Base-by-base conservation (phyloP, 2,888 invertebrate genomes). In the Synergus laeviventris region DNA sequence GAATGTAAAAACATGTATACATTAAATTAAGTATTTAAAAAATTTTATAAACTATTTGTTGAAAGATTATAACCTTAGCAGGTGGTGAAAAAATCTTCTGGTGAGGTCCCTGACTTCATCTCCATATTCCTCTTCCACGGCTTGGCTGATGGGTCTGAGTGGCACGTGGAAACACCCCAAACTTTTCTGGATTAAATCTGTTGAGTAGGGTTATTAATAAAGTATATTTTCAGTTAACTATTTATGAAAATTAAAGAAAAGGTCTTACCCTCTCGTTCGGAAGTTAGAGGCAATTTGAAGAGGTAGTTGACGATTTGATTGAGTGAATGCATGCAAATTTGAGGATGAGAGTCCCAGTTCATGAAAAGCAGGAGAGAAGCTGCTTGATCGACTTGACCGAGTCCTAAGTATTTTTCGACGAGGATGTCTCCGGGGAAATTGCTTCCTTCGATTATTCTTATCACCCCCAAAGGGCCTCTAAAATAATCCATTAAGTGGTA, bases 81-180 rank as follows among this genome's bases (percentile, higher is more conserved):
- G 91, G 87, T 96, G 96, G 88, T 97, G 97, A 89, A 97, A 97
- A 92, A 97, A 97, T 84, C 96, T 93, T 83, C 98, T 92, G 0
- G 97, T 97, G 56, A 98, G 92, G 88, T 96, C 95, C 84, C 95
- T 94, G 11, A 97, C 93, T 88, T 96, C 93, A 89, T 94, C 95
- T 60, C 95, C 95, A 90, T 95, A 97, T 88, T 95, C 94, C 81
- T 94, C 93, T 85, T 95, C 93, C 1, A 94, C 93, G 18, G 94
- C 93, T 80, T 94, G 93, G 75, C 94, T 94, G 62, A 95, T 91
- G 0, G 94, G 93, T 62, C 94, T 92, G 38, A 93, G 92, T 14
- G 97, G 95, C 49, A 94, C 93, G 86, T 96, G 95, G 91, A 95
- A 98, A 79, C 95, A 94, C 49, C 97, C 97, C 31, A 98, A 91